Evolutionary conservation across 2,888 invertebrate species (phyloP).

Genomic region (Eledone cirrhosa): DNA sequence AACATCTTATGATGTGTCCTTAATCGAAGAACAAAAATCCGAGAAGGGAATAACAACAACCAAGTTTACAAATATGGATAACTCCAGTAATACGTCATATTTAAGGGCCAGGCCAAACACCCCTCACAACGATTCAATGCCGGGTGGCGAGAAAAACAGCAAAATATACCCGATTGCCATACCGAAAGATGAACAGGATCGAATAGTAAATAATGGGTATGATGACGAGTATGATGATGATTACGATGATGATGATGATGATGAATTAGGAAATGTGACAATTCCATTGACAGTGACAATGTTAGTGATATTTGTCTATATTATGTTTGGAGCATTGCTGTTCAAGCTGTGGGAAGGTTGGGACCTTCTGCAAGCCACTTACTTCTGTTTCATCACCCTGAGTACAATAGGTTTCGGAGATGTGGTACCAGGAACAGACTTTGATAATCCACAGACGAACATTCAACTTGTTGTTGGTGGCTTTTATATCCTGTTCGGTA

Average conservation of each 20-base stretch:
- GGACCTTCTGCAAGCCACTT: slow-evolving; percentile 62
- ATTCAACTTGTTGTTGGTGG: slow-evolving; percentile 61
- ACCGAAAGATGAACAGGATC: slow-evolving; percentile 38
- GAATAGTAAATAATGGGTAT: slow-evolving; percentile 34
- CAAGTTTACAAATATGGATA: neutral
- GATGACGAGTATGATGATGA: slow-evolving; percentile 51
- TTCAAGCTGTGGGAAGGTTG: slow-evolving; percentile 66
- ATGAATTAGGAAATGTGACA: slow-evolving; percentile 62
- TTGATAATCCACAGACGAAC: slow-evolving; percentile 57
- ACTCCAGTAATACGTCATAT: neutral
- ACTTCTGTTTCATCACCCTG: slow-evolving; percentile 67
- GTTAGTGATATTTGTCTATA: slow-evolving; percentile 64
- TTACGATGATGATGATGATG: slow-evolving; percentile 61
- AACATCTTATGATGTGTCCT: neutral
- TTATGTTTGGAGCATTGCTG: slow-evolving; percentile 64
- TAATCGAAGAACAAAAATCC: neutral
- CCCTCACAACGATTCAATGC: slow-evolving; percentile 24
- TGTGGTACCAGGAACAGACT: slow-evolving; percentile 60
- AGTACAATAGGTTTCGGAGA: slow-evolving; percentile 67
- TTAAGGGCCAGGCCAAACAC: slow-evolving; percentile 27
- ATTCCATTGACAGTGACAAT: slow-evolving; percentile 65
- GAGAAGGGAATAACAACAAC: neutral
- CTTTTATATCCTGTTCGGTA: slow-evolving; percentile 65
- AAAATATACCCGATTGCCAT: slow-evolving; percentile 52
- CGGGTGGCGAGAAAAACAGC: slow-evolving; percentile 37